Conservation (phyloP, 2,888 invertebrate genomes). For the Drosophila macrospina region DNA sequence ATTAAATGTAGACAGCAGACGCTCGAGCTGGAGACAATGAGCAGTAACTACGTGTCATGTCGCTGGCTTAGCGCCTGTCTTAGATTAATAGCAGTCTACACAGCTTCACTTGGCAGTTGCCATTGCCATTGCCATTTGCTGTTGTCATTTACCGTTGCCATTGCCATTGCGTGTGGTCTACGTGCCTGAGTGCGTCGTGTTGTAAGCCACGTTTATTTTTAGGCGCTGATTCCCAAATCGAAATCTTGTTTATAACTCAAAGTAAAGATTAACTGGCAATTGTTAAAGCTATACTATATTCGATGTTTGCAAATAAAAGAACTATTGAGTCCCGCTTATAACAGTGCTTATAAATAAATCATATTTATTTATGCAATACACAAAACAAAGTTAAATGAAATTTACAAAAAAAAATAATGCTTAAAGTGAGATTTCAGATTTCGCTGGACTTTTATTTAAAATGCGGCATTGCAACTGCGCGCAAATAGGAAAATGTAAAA, state of each 20-base stretch:
- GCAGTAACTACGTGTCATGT: conserved; percentile 49
- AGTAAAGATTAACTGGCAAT: conserved; percentile 50
- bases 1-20: conserved; percentile 46
- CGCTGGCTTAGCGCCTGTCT: conserved; percentile 40
- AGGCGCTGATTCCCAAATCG: conserved; percentile 26
- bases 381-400: conserved; percentile 45
- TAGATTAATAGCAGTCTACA: conserved; percentile 65
- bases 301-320: background rate
- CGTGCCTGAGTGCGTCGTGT: conserved; percentile 59
- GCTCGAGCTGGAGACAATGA: background rate
- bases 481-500: conserved; percentile 72
- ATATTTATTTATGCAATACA: conserved; percentile 4
- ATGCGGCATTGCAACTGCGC: conserved; percentile 46
- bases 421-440: conserved; percentile 28
- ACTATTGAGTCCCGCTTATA: background rate
- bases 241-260: conserved; percentile 32
- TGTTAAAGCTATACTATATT: conserved; percentile 9
- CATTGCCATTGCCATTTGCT: conserved; percentile 27
- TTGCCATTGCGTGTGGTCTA: conserved; percentile 47
- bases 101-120: conserved; percentile 16
- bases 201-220: conserved; percentile 47
- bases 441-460: conserved; percentile 28
- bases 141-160: conserved; percentile 33
- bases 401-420: conserved; percentile 30
- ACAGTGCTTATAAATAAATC: conserved; percentile 20